Evolutionary conservation across 2,888 invertebrate genomes (phyloP).

Genomic region (Aporophyla nigra): DNA sequence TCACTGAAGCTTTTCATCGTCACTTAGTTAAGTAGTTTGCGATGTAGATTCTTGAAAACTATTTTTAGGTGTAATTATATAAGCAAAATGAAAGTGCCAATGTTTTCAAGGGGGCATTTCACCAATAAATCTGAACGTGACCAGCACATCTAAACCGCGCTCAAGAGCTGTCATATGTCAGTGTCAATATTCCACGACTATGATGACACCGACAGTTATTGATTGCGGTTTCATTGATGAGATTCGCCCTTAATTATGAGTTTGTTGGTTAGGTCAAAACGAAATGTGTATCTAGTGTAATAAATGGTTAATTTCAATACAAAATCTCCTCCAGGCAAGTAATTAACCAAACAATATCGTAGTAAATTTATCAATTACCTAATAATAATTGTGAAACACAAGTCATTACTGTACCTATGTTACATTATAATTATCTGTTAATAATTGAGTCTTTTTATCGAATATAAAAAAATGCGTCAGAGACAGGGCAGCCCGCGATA

Average conservation of each 20-base stretch:
- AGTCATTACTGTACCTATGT: no score
- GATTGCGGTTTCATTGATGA: not conserved
- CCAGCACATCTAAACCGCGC: not conserved
- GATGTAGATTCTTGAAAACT: not conserved
- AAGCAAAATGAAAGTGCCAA: not conserved
- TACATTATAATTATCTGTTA: no score
- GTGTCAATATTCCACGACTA: not conserved
- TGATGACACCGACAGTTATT: not conserved
- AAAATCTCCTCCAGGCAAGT: not conserved
- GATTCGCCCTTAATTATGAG: not conserved
- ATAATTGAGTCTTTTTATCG: no score
- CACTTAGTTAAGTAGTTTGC: not conserved
- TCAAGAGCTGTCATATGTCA: not conserved
- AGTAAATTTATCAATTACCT: no score
- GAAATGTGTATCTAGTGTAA: not conserved
- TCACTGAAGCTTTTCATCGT: conserved; percentile 1
- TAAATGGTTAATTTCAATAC: no score
- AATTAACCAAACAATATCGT: no score
- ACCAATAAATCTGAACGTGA: no score
- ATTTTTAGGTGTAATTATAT: not conserved
- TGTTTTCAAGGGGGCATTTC: not conserved
- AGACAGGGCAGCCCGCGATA: no score
- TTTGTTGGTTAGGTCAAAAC: not conserved
- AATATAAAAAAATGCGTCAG: no score
- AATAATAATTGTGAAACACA: no score